phyloP scores from a whole-genome alignment of 2,888 invertebrate species.

The Anticlea derivata region DNA sequence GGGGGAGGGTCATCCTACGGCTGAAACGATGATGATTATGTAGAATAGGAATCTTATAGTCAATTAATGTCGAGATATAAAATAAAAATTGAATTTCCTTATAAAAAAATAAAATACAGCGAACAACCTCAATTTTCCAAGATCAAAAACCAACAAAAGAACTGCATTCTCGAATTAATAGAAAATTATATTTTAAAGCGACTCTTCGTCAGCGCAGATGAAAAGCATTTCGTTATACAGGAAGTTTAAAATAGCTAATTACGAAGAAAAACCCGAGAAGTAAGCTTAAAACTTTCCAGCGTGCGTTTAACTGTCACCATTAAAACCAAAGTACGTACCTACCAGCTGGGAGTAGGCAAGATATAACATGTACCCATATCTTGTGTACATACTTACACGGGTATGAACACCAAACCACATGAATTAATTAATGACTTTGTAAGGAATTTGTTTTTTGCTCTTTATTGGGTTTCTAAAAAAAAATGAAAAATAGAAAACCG shows the following conservation, averaged over 20 bases:
- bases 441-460: no score
- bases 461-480: no score
- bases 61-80: no score
- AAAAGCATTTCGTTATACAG: conserved; percentile 57
- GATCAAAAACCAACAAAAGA: conserved; percentile 5
- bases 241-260: conserved; percentile 63
- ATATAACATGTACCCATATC: not conserved
- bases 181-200: conserved; percentile 54
- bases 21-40: no score
- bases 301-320: conserved; percentile 53
- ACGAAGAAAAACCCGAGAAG: conserved; percentile 50
- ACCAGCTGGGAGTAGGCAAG: conserved; percentile 19
- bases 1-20: no score
- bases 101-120: not conserved
- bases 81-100: no score
- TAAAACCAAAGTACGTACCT: conserved; percentile 41
- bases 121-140: no score
- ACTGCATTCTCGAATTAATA: conserved; percentile 36
- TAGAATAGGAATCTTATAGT: no score
- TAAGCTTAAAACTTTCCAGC: conserved; percentile 48
- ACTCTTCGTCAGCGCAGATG: conserved; percentile 54
- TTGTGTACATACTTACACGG: no score
- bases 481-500: no score
- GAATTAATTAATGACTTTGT: no score
- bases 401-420: no score